Conservation (phyloP, 2,888 invertebrate species). For the Griposia aprilina region DNA sequence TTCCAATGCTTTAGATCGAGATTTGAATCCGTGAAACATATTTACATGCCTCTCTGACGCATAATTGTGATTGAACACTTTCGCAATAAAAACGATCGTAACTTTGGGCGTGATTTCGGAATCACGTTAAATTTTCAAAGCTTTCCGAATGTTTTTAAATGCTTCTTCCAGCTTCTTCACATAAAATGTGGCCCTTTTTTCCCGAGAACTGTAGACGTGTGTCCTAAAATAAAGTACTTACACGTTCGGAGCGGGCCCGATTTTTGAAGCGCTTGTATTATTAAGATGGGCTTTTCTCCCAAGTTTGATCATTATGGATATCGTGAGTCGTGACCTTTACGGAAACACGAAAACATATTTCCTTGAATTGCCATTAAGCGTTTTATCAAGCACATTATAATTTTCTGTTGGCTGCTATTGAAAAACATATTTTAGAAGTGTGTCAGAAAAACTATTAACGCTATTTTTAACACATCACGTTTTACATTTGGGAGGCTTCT, state of each 20-base stretch:
- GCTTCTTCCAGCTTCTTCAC: slow-evolving; percentile 9
- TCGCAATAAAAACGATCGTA: slow-evolving; percentile 54
- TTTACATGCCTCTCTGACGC: slow-evolving; percentile 61
- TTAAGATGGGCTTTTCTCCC: slow-evolving; percentile 40
- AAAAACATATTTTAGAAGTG: neutral
- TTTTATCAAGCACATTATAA: slow-evolving; percentile 3
- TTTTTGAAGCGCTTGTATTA: slow-evolving; percentile 38
- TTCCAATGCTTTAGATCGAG: slow-evolving; percentile 65
- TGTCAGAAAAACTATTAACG: neutral
- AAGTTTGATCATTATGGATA: slow-evolving; percentile 48
- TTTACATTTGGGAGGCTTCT: neutral
- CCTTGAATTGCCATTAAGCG: slow-evolving; percentile 5
- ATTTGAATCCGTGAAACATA: slow-evolving; percentile 63
- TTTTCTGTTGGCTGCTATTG: neutral
- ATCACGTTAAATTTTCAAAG: slow-evolving; percentile 46
- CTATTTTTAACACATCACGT: neutral
- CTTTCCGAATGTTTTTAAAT: slow-evolving; percentile 36
- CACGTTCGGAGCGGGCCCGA: slow-evolving; percentile 30
- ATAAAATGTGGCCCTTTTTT: slow-evolving; percentile 35
- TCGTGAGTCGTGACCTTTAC: slow-evolving; percentile 41
- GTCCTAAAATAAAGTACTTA: slow-evolving; percentile 56
- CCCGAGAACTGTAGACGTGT: slow-evolving; percentile 31
- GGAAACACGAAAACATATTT: slow-evolving; percentile 38
- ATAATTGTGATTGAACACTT: slow-evolving; percentile 60
- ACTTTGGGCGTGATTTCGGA: slow-evolving; percentile 28